Evolutionary conservation across 2,797 vertebrate species (phyloP).

Genomic region (Alcedo quadribrachys): DNA sequence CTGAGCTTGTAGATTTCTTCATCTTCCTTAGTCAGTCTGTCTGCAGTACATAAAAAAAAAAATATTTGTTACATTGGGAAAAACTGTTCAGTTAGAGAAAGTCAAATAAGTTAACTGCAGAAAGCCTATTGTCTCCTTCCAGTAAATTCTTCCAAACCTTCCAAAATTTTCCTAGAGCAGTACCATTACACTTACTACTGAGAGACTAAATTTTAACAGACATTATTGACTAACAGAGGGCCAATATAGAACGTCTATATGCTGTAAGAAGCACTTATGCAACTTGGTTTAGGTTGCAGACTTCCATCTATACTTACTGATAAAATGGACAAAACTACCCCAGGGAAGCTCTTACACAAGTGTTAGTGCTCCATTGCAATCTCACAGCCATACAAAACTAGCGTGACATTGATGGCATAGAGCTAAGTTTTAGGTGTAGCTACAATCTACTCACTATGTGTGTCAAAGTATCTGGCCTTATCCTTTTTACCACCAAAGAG

Average conservation of each 20-base stretch:
- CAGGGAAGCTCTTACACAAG: background rate
- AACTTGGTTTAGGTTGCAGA: background rate
- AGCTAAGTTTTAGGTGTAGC: background rate
- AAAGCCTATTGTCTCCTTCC: background rate
- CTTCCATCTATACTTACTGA: background rate
- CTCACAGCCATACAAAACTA: background rate
- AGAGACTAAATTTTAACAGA: background rate
- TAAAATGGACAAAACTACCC: background rate
- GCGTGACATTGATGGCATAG: background rate
- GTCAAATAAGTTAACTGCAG: background rate
- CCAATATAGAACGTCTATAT: background rate
- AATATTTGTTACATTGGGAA: background rate
- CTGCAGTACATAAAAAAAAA: constrained; percentile 77
- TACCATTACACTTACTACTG: background rate
- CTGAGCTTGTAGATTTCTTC: constrained; percentile 97
- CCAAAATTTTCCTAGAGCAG: background rate
- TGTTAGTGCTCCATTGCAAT: background rate
- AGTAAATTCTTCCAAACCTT: background rate
- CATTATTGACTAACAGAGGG: background rate
- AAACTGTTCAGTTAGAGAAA: background rate
- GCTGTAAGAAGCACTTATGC: background rate
- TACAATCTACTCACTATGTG: constrained; percentile 87
- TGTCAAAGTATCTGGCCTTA: constrained; percentile 95
- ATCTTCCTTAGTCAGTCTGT: constrained; percentile 92
- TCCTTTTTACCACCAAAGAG: constrained; percentile 96